A percentile compares a stretch with the other conserved stretches of the same genome.
Conservation (phyloP, 2,113 vertebrate genomes). For the Dipodomys stephensi region DNA sequence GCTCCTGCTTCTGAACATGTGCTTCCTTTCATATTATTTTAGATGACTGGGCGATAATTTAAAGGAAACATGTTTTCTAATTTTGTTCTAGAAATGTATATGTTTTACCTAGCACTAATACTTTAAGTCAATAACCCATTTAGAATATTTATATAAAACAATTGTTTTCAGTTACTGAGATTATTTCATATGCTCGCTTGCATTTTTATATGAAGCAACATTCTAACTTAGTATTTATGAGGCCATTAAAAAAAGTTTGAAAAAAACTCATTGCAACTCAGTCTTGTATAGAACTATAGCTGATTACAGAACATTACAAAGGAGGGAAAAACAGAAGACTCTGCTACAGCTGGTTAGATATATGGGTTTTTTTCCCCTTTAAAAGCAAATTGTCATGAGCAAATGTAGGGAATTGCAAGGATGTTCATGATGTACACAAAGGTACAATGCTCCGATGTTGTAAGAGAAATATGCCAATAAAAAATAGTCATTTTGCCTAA, state of each 20-base stretch:
- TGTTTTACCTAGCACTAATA: constrained; percentile 9
- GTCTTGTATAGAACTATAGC: background rate
- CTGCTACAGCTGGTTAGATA: constrained; percentile 47
- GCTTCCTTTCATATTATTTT: constrained; percentile 13
- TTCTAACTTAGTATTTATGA: constrained; percentile 25
- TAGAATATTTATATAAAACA: constrained; percentile 74
- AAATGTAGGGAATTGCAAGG: too few relatives aligned
- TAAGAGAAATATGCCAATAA: background rate
- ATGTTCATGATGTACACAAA: background rate
- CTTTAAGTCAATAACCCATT: constrained; percentile 68
- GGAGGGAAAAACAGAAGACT: background rate
- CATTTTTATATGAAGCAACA: constrained; percentile 66
- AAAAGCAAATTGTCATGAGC: background rate
- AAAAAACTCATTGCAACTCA: constrained; percentile 31
- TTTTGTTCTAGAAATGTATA: background rate
- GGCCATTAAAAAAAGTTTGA: constrained; percentile 60
- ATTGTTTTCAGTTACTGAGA: constrained; percentile 71
- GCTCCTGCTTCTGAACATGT: background rate
- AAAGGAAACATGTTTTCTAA: constrained; percentile 21
- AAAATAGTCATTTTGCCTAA: background rate
- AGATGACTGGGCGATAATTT: background rate
- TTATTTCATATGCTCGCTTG: constrained; percentile 72
- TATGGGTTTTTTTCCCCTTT: constrained; percentile 9
- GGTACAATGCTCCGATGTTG: background rate
- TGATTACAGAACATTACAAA: background rate